Base-by-base conservation (phyloP, 2,888 invertebrate genomes). In the Vesta saturnalis region DNA sequence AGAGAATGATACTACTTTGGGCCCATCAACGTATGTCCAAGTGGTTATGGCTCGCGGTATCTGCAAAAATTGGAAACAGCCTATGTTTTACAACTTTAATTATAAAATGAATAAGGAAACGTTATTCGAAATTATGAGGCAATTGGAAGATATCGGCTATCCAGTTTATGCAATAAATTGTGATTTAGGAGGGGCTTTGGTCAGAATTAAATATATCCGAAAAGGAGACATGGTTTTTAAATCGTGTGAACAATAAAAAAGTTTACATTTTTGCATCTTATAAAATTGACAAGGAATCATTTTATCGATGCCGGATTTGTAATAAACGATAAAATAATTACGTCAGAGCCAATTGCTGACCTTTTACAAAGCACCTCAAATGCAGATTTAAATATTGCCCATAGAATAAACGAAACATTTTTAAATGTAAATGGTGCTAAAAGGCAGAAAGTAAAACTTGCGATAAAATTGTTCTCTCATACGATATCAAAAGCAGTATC, bases 381-480 rank as follows among this genome's bases (percentile, higher is more conserved):
- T n/a, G n/a, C 30, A 6, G 30, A 30, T 30, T 10, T 30, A 6
- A 30, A 30, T 30, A 30, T 30, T 30, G 30, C 30, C 4, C 30
- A 30, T 30, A 30, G 10, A 30, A 30, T 30, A 30, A 10, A 30
- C 10, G 10, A 4, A 30, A 30, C 30, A 6, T 30, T 30, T 30
- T 30, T 30, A 30, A 30, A 4, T 30, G 30, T 10, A 6, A 30
- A 30, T 6, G 60, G 64, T 47, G 59, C 72, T 35, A 16, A 69
- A 67, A 16, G 70, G 8, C 74, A 75, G 54, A 74, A 74, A 65
- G 74, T 75, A 1, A 74, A 72, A 66, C 64, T 55, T 55, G 73
- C 76, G 6, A 70, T 74, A 3, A 74, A 78, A 60, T 61, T 76
- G 23, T 76, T 77, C 72, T 76, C 77, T 4, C 72, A 78, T 57